Base-by-base conservation (phyloP, 2,113 vertebrate species). In the Pseudorhombus dupliciocellatus region DNA sequence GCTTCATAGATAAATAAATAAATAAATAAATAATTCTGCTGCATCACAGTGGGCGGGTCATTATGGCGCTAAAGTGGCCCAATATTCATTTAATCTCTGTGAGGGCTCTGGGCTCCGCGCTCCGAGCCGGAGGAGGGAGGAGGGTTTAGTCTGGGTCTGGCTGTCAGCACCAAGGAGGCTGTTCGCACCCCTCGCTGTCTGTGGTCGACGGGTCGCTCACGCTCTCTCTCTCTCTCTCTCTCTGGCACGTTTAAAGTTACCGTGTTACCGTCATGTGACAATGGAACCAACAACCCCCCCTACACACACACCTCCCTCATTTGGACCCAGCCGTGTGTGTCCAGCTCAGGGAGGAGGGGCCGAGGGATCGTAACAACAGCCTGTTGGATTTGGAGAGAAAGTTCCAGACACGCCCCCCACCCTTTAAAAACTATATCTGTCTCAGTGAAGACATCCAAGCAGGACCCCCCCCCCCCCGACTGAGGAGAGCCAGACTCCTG, bases 331-430 rank as follows among this genome's bases (percentile, higher is more conserved):
- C 16, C 46, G 26, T 31, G 52, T 30, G 72, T 71, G 55, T 51
- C 34, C 28, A 44, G 74, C 73, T 74, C 55, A 44, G 28, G 55
- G 67, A 58, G 63, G 28, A 34, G 63, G 55, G 73, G 51, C 66
- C 48, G 71, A 44, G 67, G 55, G 64, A 52, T 66, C 20, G 34
- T 46, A 83, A 76, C 85, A 84, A 66, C 87, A 87, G 84, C 79
- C 84, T 86, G 83, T 83, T 81, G 86, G 86, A 88, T 87, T 84
- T 79, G 66, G 75, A 88, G 86, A 79, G 82, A 89, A 84, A 78
- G 86, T 85, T 89, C 61, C 68, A 86, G 87, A 76, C 83, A 83
- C 84, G 64, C 84, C 85, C 83, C 83, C 61, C 55, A 20, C 60
- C 42, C 53, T 64, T 77, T 53, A 82, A 77, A 60, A 81, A 77